These are phyloP conservation scores for Epizoanthus illoricatus DNA, from an alignment of 92 coral and sea anemone species.

Conservation along the genomic window DNA sequence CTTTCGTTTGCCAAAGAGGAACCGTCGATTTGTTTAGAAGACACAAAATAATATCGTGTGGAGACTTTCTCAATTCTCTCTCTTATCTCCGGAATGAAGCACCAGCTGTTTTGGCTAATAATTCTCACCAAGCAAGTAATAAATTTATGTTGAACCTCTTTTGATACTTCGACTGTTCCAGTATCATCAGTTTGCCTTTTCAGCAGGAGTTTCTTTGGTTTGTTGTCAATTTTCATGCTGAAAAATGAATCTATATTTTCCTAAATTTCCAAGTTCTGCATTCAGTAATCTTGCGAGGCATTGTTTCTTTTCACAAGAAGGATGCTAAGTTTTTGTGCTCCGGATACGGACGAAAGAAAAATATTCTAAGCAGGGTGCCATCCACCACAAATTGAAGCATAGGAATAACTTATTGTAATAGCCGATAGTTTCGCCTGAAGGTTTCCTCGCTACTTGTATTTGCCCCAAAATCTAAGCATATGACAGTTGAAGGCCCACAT, in stretches of 20 bases:
- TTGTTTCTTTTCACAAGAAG: constrained; percentile 28
- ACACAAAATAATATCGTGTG: constrained; percentile 11
- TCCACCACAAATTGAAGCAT: constrained; percentile 41
- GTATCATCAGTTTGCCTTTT: background rate
- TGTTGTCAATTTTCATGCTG: background rate
- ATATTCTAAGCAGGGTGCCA: constrained; percentile 47
- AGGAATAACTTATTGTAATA: constrained; percentile 30
- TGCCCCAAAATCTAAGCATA: background rate
- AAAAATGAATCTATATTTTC: background rate
- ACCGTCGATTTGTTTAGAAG: constrained; percentile 15
- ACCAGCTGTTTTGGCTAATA: constrained; percentile 41
- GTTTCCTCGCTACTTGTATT: background rate
- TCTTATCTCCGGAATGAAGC: constrained; percentile 1
- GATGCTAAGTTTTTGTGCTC: constrained; percentile 37
- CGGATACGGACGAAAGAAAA: constrained; percentile 43
- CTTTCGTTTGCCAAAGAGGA: constrained; percentile 7
- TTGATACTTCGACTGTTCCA: constrained; percentile 21
- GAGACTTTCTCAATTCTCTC: constrained; percentile 30
- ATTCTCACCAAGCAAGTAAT: constrained; percentile 46
- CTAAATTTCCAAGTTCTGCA: background rate
- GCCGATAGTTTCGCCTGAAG: constrained; percentile 22
- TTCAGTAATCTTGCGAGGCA: background rate
- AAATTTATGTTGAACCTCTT: constrained; percentile 29
- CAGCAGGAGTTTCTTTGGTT: background rate
- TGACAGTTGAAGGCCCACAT: background rate